Evolutionary conservation across 1,140 invertebrate species (phyloP).

Genomic region (Hyphantria cunea): DNA sequence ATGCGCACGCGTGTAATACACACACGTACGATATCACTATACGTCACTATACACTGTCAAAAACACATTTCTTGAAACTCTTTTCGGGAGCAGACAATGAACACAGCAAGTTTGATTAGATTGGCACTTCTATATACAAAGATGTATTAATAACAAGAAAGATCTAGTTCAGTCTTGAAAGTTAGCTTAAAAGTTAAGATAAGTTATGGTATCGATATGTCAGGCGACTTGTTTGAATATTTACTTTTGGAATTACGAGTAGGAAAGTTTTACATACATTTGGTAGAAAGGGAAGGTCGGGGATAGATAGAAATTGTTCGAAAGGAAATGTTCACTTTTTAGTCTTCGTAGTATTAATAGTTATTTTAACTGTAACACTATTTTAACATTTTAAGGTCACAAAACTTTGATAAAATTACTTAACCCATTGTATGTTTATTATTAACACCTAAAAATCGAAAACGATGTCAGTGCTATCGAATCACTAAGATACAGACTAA

Average conservation of each 20-base stretch:
- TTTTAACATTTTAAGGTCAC: slow-evolving; percentile 12
- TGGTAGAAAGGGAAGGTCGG: slow-evolving; percentile 7
- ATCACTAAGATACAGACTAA: slow-evolving; percentile 14
- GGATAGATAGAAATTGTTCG: slow-evolving; percentile 12
- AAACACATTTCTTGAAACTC: background rate
- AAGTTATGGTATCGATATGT: slow-evolving; percentile 60
- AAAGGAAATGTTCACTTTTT: slow-evolving; percentile 15
- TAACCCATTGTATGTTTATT: slow-evolving; percentile 24
- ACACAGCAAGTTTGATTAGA: slow-evolving; percentile 11
- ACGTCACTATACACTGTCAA: slow-evolving; percentile 32
- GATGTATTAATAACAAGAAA: slow-evolving; percentile 40
- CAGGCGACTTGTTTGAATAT: slow-evolving; percentile 44
- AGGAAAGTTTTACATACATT: slow-evolving; percentile 16
- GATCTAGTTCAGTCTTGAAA: slow-evolving; percentile 60
- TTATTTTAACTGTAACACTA: slow-evolving; percentile 11
- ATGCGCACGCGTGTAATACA: slow-evolving; percentile 20
- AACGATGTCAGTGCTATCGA: slow-evolving; percentile 8
- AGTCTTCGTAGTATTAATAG: background rate
- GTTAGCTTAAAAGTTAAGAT: slow-evolving; percentile 50
- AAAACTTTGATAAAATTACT: slow-evolving; percentile 7
- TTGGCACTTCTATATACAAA: slow-evolving; percentile 47
- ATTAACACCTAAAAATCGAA: slow-evolving; percentile 7
- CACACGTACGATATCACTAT: slow-evolving; percentile 20
- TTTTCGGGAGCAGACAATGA: slow-evolving; percentile 1
- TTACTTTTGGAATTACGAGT: slow-evolving; percentile 12